Base-by-base conservation (phyloP, 2,113 vertebrate genomes). In the Pseudorasbora parva region DNA sequence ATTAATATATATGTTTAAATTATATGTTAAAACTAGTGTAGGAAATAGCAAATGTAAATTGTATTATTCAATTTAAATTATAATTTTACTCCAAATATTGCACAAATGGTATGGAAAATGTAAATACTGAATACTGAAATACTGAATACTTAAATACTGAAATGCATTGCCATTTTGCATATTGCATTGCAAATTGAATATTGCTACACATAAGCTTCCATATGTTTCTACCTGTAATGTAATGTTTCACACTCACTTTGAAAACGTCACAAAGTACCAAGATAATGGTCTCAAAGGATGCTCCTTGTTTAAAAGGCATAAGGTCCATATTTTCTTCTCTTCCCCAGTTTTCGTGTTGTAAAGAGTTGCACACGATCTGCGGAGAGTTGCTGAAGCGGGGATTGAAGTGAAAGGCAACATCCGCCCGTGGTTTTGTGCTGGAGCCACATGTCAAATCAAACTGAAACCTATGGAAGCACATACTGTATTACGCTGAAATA, bases 361-460 rank as follows among this genome's bases (percentile, higher is more conserved):
- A 90, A 0, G 97, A 96, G 89, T 97, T 99, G 79, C 97, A 99
- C 2, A 97, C 94, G 17, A 99, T 85, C 30, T 91, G 93, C 54
- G 92, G 93, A 5, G 94, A 87, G 60, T 90, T 93, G 86, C 83
- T 93, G 93, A 98, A 99, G 51, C 96, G 95, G 3, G 98, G 95
- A 78, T 97, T 98, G 91, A 98, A 97, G 89, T 97, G 97, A 80
- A 98, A 95, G 0, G 97, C 96, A 19, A 99, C 91, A 41, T 99
- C 97, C 0, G 97, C 96, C 56, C 95, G 94, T 1, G 97, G 97
- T 27, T 96, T 96, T 87, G 90, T 91, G 45, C 97, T 97, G 91
- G 94, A 96, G 79, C 98, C 98, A 25, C 95, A 95, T 69, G 97
- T 96, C 69, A 99, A 91, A 91, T 99, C 97, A 41, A 99, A 93